A percentile compares a stretch with the other conserved stretches of the same genome.
Conservation (phyloP, 2,888 invertebrate genomes). For the Frankliniella intonsa region DNA sequence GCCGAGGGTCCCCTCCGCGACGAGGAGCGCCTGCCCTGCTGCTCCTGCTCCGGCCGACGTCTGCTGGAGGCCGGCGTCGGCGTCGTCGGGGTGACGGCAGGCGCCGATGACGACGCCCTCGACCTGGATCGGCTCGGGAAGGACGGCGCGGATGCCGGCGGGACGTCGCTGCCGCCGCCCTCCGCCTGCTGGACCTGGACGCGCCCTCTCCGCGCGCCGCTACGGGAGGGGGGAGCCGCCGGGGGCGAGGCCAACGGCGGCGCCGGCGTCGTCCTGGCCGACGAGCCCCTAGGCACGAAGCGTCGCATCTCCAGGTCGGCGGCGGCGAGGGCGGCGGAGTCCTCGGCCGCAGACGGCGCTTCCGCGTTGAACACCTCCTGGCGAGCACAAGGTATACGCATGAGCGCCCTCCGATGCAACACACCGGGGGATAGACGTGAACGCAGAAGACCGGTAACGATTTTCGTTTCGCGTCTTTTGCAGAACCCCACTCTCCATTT, state of each 20-base stretch:
- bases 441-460: no score
- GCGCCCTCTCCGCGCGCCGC: not conserved
- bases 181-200: not conserved
- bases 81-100: not conserved
- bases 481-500: not conserved
- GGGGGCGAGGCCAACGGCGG: not conserved
- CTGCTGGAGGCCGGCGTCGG: not conserved
- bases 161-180: not conserved
- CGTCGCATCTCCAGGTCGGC: not conserved
- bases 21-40: not conserved
- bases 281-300: not conserved
- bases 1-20: not conserved
- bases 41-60: not conserved
- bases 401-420: no score
- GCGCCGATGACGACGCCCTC: not conserved
- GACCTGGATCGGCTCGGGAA: not conserved
- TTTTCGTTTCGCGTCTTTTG: no score
- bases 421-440: no score
- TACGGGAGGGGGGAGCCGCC: not conserved
- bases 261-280: not conserved
- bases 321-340: constrained; percentile 7
- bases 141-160: not conserved
- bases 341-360: not conserved
- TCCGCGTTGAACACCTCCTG: not conserved
- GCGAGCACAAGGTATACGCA: not conserved